Base-by-base conservation (phyloP, 1,140 invertebrate genomes). In the Plodia interpunctella region DNA sequence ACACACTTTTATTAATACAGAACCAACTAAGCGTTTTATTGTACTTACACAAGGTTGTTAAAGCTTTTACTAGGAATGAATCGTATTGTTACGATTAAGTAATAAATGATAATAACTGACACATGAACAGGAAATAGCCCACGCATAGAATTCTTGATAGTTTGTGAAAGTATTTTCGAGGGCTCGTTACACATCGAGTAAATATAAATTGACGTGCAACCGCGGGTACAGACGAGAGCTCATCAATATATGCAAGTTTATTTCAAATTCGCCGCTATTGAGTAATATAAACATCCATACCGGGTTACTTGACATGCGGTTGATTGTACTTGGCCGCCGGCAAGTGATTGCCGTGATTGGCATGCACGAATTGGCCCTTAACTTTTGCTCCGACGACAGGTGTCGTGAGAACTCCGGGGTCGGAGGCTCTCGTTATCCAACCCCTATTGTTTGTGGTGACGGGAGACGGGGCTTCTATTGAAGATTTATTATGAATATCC, bases 361-460 rank as follows among this genome's bases (percentile, higher is more conserved):
- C 69, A 66, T 66, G 70, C 76, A 81, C 78, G 73, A 76, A 60
- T 63, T 71, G 70, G 69, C 71, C 72, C 69, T 70, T 72, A 66
- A 17, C 55, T 63, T 44, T 2, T 44, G 38, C 38, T 25, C 52
- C 51, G 62, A 54, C 59, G 63, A 66, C 64, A 71, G 66, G 60
- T 62, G 59, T 56, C 66, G 64, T 66, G 60, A 62, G 65, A 66
- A 66, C 35, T 25, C 18, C 10, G 10, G 6, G 32, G 19, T 11
- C 49, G 55, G 21, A 20, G 38, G 51, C 11, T 57, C 38, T 54
- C 30, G 55, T 62, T 62, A 57, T 51, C 54, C 11, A 15, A 44
- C 38, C 38, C 38, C 10, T 44, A 44, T 44, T 44, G 38, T 44
- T 32, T 32, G 30, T 25, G 6, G 2, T 25, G 21, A 25, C 21